phyloP scores from a whole-genome alignment of 1,140 invertebrate genomes.

The Alviniconcha marisindica region DNA sequence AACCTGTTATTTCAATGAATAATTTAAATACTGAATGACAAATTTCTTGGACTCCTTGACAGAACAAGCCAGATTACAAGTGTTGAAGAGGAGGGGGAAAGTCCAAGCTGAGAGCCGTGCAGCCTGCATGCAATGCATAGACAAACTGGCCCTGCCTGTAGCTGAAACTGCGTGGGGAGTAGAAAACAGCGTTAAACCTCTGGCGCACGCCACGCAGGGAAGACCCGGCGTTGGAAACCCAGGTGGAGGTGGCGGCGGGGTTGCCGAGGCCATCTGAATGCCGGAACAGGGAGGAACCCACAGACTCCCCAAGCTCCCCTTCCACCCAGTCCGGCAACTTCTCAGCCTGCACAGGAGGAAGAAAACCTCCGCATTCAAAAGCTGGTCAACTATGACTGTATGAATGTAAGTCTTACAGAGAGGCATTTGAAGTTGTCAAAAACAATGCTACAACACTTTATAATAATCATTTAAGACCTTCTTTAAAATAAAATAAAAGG shows the following conservation, averaged over 20 bases:
- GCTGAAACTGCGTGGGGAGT: slow-evolving; percentile 23
- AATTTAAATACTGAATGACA: too few species aligned
- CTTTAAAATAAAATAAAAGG: too few species aligned
- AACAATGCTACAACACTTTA: too few species aligned
- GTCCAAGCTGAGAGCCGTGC: background rate
- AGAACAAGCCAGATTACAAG: background rate
- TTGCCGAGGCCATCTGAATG: slow-evolving; percentile 55
- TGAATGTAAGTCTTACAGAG: too few species aligned
- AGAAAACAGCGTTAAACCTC: slow-evolving; percentile 48
- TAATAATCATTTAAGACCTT: too few species aligned
- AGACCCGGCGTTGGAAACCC: slow-evolving; percentile 56
- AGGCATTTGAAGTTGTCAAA: too few species aligned
- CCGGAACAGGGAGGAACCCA: slow-evolving; percentile 64
- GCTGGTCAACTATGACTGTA: too few species aligned
- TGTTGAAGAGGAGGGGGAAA: background rate
- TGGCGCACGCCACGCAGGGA: slow-evolving; percentile 45
- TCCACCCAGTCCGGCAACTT: slow-evolving; percentile 71
- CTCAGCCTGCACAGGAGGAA: slow-evolving; percentile 49
- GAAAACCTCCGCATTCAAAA: too few species aligned
- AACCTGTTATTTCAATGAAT: too few species aligned
- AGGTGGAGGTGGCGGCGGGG: slow-evolving; percentile 65
- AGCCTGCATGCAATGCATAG: slow-evolving; percentile 18
- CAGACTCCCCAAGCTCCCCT: slow-evolving; percentile 65
- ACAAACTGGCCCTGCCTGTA: slow-evolving; percentile 36
- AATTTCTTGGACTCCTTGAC: too few species aligned